A percentile compares a stretch with the other conserved stretches of the same genome.
phyloP scores from a whole-genome alignment of 2,797 vertebrate species.

The Dermochelys coriacea region DNA sequence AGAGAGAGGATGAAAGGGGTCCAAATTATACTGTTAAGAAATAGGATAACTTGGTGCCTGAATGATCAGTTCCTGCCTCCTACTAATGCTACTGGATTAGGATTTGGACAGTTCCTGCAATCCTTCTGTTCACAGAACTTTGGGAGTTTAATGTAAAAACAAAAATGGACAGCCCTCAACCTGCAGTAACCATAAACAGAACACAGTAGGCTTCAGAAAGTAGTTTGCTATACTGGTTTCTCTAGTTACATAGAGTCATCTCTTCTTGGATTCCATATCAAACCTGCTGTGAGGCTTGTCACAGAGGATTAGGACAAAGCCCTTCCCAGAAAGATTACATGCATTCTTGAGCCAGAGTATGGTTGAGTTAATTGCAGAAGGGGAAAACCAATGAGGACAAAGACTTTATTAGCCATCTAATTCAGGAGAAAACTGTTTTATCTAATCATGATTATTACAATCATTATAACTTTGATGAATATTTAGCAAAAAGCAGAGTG shows the following conservation, averaged over 20 bases:
- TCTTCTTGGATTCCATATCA: constrained; percentile 54
- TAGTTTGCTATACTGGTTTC: background rate
- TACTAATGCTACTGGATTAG: background rate
- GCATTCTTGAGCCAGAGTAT: constrained; percentile 58
- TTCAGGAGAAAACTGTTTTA: constrained; percentile 64
- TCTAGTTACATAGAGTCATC: background rate
- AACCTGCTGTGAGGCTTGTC: constrained; percentile 45
- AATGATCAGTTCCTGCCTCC: background rate
- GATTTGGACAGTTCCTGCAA: background rate
- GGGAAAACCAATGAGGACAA: constrained; percentile 22
- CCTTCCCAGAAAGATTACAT: constrained; percentile 53
- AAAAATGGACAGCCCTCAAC: background rate
- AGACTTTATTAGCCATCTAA: constrained; percentile 55
- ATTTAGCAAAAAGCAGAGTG: constrained; percentile 35
- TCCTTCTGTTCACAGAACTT: background rate
- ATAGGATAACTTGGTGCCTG: background rate
- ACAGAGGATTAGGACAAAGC: constrained; percentile 50
- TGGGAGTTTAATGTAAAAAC: background rate
- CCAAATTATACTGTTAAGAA: background rate
- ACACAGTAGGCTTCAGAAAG: background rate
- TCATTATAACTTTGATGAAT: constrained; percentile 45
- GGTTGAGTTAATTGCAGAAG: constrained; percentile 58
- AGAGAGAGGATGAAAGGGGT: background rate
- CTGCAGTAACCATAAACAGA: background rate
- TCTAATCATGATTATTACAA: constrained; percentile 53